Percentiles rank a stretch among this genome's conserved stretches.
These are phyloP conservation scores for Camptogramma bilineatum DNA, from an alignment of 2,888 invertebrate genomes.

Conservation along the genomic window DNA sequence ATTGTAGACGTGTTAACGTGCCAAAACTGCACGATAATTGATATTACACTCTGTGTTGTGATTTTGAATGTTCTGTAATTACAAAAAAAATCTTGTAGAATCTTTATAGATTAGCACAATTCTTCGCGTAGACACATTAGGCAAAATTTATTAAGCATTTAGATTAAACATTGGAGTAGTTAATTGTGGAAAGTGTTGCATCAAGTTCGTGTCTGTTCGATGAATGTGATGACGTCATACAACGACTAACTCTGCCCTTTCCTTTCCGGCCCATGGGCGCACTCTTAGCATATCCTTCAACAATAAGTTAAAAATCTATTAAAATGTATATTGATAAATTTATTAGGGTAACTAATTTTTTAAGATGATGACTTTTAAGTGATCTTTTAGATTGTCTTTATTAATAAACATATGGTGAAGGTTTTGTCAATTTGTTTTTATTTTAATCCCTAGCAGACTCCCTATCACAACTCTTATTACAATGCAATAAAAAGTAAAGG, in stretches of 20 bases:
- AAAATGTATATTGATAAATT: slow-evolving; percentile 84
- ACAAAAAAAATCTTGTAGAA: slow-evolving; percentile 80
- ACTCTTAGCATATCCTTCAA: slow-evolving; percentile 84
- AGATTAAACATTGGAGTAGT: slow-evolving; percentile 75
- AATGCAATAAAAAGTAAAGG: neutral
- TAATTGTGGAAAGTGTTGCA: slow-evolving; percentile 74
- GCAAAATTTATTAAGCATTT: slow-evolving; percentile 78
- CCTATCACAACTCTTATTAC: neutral
- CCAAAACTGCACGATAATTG: slow-evolving; percentile 79
- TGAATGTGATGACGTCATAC: slow-evolving; percentile 82
- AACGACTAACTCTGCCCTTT: slow-evolving; percentile 78
- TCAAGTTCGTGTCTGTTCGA: slow-evolving; percentile 81
- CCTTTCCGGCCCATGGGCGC: slow-evolving; percentile 48
- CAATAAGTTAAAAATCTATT: slow-evolving; percentile 83
- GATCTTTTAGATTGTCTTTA: slow-evolving; percentile 86
- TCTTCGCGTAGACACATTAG: slow-evolving; percentile 84
- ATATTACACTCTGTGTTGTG: slow-evolving; percentile 87
- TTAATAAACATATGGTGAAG: slow-evolving; percentile 86
- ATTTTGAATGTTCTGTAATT: slow-evolving; percentile 86
- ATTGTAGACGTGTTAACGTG: slow-evolving; percentile 76
- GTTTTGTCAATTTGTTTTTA: slow-evolving; percentile 82
- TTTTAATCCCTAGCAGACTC: slow-evolving; percentile 51
- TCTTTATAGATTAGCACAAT: slow-evolving; percentile 84
- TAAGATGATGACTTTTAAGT: slow-evolving; percentile 85
- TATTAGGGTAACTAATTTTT: slow-evolving; percentile 86